A percentile compares a stretch with the other conserved stretches of the same genome.
phyloP scores from a whole-genome alignment of 1,140 invertebrate genomes.

The Asbolus verrucosus region DNA sequence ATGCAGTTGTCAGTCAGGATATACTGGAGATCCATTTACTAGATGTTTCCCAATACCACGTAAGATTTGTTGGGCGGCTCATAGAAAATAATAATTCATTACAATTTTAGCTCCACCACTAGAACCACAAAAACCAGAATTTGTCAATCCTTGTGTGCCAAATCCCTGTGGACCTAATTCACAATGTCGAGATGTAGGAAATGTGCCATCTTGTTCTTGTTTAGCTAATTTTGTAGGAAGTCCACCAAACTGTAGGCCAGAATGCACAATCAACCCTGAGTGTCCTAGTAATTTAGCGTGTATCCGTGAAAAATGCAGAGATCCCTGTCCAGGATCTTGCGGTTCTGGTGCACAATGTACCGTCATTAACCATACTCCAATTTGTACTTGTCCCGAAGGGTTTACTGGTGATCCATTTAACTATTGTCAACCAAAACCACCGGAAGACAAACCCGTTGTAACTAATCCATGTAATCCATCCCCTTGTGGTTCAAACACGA shows the following conservation, averaged over 20 bases:
- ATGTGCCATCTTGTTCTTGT: constrained; percentile 74
- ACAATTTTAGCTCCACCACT: constrained; percentile 52
- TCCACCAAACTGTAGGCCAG: constrained; percentile 77
- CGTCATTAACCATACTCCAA: constrained; percentile 77
- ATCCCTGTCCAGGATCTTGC: constrained; percentile 80
- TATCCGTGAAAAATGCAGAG: constrained; percentile 70
- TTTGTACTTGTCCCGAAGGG: constrained; percentile 76
- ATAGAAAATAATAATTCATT: not conserved
- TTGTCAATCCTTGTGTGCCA: constrained; percentile 75
- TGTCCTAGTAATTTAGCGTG: constrained; percentile 75
- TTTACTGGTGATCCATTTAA: constrained; percentile 73
- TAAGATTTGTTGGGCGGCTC: constrained; percentile 61
- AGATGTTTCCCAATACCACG: constrained; percentile 70
- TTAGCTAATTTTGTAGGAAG: constrained; percentile 71
- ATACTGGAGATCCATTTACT: constrained; percentile 73
- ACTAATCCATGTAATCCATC: constrained; percentile 74
- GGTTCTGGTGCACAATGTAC: constrained; percentile 76
- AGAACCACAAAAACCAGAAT: constrained; percentile 45
- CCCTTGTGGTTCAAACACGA: constrained; percentile 76
- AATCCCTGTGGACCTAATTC: constrained; percentile 84
- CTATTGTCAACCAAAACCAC: constrained; percentile 59
- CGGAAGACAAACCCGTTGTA: constrained; percentile 54
- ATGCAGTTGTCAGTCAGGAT: constrained; percentile 71
- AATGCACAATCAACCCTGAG: constrained; percentile 75
- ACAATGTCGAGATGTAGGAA: constrained; percentile 72